Percentiles rank a stretch among this genome's conserved stretches.
Conservation (phyloP, 2,797 vertebrate species). For the Cyprinella venusta region DNA sequence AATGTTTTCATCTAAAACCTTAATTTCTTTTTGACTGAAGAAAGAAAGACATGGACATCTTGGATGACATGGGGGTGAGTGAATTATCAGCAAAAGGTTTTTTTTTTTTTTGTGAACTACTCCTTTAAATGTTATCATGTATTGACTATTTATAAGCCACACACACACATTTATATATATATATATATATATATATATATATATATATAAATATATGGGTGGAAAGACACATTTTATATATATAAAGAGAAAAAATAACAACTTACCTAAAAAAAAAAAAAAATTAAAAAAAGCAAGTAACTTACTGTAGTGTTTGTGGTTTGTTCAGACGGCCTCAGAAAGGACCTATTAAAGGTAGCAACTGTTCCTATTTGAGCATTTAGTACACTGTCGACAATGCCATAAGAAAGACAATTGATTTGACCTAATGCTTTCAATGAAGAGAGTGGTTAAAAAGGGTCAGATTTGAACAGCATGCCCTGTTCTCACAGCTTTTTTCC, state of each 20-base stretch:
- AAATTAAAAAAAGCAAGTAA: not conserved
- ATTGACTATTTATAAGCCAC: not conserved
- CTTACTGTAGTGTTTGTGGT: not conserved
- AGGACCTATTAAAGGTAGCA: not conserved
- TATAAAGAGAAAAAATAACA: not conserved
- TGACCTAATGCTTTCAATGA: slow-evolving; percentile 44
- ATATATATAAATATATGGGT: not conserved
- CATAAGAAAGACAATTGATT: not conserved
- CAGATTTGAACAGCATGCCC: slow-evolving; percentile 75
- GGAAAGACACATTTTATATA: no score
- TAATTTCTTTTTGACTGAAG: no score
- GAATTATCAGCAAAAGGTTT: no score
- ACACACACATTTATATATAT: no score
- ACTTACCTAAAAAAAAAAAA: not conserved
- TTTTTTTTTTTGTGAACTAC: no score
- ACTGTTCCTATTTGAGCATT: slow-evolving; percentile 2
- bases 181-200: no score
- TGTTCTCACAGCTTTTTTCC: slow-evolving; percentile 75
- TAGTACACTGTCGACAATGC: slow-evolving; percentile 8
- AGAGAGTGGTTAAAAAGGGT: slow-evolving; percentile 60
- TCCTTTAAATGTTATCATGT: not conserved
- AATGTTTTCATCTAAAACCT: no score
- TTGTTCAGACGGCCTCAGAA: not conserved
- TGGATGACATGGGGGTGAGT: no score
- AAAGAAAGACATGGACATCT: no score